Base-by-base conservation (phyloP, 1,140 invertebrate genomes). In the Drosophila simulans region DNA sequence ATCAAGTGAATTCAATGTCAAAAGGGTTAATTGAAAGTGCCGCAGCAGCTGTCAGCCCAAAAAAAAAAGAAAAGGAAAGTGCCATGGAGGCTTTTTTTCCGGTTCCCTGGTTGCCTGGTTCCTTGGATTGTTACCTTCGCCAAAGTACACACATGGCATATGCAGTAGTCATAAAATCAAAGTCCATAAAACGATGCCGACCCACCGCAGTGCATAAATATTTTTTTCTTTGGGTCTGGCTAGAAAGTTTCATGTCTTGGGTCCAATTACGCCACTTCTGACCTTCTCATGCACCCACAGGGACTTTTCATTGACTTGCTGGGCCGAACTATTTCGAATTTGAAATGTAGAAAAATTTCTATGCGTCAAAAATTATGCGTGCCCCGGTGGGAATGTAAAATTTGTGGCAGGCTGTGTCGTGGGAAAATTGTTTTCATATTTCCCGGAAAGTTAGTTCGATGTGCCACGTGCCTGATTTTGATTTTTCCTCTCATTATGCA, bases 1-100 rank as follows among this genome's bases (percentile, higher is more conserved):
- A 54, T 74, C 39, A 77, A 86, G 83, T 70, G 77, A 81, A 71
- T 82, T 79, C 79, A 88, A 86, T 82, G 82, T 86, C 82, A 79
- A 82, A 72, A 62, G 82, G 73, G 63, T 79, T 79, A 77, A 77
- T 76, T 76, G 65, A 75, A 78, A 80, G 70, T 64, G 72, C 43
- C 59, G 49, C 60, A 65, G 60, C 64, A 68, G 64, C 64, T 68
- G 64, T 43, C 64, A 66, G 46, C 31, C 64, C 37, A 31, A 52
- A 66, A 65, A 64, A 17, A 43, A 37, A 40, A 43, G 46, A 20
- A 20, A 27, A 20, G 51, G 27, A 34, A 49, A 71, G 34, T 48
- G 60, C 5, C 15, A 7, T 34, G 17, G 12, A 27, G 45, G 58
- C n/a, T 2, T 31, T 42, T 42, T 35, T 37, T 37, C 35, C 11